Conservation (phyloP, 2,888 invertebrate genomes). For the Drosophila ustulata region DNA sequence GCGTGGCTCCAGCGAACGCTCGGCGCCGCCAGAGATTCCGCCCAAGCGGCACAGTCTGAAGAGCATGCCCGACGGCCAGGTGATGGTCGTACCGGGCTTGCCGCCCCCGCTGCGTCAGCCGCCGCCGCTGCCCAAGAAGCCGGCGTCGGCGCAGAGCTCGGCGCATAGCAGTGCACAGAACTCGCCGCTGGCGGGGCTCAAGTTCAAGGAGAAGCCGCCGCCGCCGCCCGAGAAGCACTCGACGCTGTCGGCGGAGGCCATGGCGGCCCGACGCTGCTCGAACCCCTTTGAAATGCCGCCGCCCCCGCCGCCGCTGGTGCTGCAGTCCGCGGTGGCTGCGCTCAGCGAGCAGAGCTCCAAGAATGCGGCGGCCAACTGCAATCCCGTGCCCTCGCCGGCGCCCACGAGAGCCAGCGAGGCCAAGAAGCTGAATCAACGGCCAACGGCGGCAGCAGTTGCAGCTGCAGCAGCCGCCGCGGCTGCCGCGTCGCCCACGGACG, state of each 20-base stretch:
- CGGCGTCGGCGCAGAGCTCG: conserved; percentile 79
- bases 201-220: conserved; percentile 82
- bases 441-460: conserved; percentile 3
- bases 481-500: conserved; percentile 81
- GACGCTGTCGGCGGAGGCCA: conserved; percentile 69
- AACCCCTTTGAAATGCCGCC: conserved; percentile 83
- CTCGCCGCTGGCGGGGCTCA: conserved; percentile 81
- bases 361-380: conserved; percentile 45
- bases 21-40: conserved; percentile 85
- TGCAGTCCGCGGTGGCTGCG: conserved; percentile 71
- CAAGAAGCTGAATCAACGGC: conserved; percentile 68
- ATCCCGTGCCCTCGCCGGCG: conserved; percentile 80
- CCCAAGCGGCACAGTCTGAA: conserved; percentile 84
- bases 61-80: conserved; percentile 79
- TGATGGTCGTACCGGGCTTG: conserved; percentile 61
- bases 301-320: conserved; percentile 72
- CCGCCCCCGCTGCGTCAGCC: conserved; percentile 83
- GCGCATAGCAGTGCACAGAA: conserved; percentile 83
- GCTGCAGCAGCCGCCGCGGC: conserved; percentile 29
- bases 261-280: conserved; percentile 78
- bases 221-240: conserved; percentile 80
- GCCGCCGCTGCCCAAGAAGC: conserved; percentile 84
- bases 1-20: conserved; percentile 80
- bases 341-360: conserved; percentile 73
- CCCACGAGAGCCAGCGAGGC: conserved; percentile 80